Evolutionary conservation across 2,888 invertebrate genomes (phyloP), one percentile per base, ranked within the genome.

Genomic region (Steinernema carpocapsae): DNA sequence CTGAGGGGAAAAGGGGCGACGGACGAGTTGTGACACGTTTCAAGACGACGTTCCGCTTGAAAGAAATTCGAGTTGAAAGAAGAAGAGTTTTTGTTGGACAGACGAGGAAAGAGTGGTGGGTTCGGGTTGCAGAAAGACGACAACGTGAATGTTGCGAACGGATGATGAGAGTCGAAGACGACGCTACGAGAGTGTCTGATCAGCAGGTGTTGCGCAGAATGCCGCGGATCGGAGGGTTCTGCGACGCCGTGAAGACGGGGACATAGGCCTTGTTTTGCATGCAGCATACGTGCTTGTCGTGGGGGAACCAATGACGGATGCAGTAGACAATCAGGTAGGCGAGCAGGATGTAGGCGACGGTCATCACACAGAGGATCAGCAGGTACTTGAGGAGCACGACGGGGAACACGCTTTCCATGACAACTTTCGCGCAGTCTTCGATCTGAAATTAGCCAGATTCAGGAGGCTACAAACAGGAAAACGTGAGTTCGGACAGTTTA

Each of bases 341-440:
- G 24, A 87, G 78, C 42, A 77, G 81, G 71, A 86, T 80, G 78
- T 86, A 86, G 42, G 84, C 83, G n/a, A 79, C 79, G 19, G 85
- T 87, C 72, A 86, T 76, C 37, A 86, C 51, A 64, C 80, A 80
- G 72, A 85, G 76, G 70, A 86, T 78, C 70, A 86, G 72, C 71
- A 85, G 79, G 73, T 83, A 85, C 74, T 85, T 85, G 76, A 85
- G 79, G 64, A 86, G 71, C 72, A 76, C 72, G 46, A 84, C 75
- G 22, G 86, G 85, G 78, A 86, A 84, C 71, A 86, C 78, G 3
- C 84, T 80, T 4, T 76, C 71, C 14, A 83, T 72, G 70, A 82
- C 76, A 22, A 76, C 19, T 7, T 52, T 42, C 14, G 76, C 72
- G 73, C 82, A 82, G 14, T 77, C 51, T 12, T 76, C 78, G 22